phyloP scores from a whole-genome alignment of 2,113 vertebrate species.

The Nyctibius bracteatus region DNA sequence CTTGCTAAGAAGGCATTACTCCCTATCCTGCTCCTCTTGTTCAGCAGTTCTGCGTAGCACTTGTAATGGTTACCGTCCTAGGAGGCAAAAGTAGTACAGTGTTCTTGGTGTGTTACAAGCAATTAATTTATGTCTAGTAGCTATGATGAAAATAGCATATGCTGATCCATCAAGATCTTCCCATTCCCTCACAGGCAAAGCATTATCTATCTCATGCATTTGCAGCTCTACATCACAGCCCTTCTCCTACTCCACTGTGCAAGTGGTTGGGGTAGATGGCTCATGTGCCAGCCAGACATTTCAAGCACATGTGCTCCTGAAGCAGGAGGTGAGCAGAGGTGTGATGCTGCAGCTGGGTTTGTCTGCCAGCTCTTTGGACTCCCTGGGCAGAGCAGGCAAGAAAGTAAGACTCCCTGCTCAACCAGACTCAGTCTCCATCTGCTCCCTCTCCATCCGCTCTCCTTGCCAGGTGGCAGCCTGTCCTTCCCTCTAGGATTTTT shows the following conservation, averaged over 20 bases:
- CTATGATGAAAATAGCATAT: background rate
- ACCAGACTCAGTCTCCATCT: background rate
- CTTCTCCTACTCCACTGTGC: background rate
- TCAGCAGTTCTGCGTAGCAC: background rate
- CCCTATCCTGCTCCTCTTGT: background rate
- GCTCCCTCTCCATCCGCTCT: background rate
- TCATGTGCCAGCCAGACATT: accelerated
- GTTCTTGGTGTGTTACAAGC: background rate
- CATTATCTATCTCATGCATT: background rate
- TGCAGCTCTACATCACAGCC: background rate
- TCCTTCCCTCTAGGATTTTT: background rate
- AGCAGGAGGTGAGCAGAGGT: background rate
- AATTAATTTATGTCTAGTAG: background rate
- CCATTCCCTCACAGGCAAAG: background rate
- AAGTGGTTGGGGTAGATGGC: background rate
- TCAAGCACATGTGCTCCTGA: background rate
- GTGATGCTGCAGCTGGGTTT: background rate
- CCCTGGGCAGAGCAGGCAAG: background rate
- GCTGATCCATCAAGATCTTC: background rate
- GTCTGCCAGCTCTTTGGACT: background rate
- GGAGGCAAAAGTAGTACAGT: background rate
- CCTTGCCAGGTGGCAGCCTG: background rate
- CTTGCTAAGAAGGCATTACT: background rate
- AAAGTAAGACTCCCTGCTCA: background rate
- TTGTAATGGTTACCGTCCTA: background rate